Conservation (phyloP, 2,797 vertebrate genomes). For the Momotus momota region DNA sequence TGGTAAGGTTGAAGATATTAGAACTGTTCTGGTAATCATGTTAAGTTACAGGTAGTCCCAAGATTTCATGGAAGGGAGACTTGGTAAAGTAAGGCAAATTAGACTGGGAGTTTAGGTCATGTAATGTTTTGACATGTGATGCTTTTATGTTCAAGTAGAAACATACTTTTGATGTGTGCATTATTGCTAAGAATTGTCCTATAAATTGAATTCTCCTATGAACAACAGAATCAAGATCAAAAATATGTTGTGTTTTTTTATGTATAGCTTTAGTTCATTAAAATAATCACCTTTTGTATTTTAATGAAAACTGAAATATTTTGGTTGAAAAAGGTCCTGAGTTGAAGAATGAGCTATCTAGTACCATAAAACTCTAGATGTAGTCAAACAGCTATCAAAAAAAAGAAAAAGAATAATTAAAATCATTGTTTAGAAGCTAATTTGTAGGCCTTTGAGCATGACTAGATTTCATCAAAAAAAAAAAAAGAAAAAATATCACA, state of each 20-base stretch:
- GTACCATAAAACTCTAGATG: not conserved
- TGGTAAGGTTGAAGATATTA: not conserved
- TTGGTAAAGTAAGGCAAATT: not conserved
- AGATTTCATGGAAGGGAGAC: not conserved
- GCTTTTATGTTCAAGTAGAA: not conserved
- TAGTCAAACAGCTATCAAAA: not conserved
- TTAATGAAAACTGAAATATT: not conserved
- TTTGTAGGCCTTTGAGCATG: not conserved
- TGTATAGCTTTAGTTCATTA: not conserved
- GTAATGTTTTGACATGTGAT: not conserved
- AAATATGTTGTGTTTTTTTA: not conserved
- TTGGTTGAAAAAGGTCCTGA: not conserved
- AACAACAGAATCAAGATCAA: accelerated
- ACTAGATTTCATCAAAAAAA: not conserved
- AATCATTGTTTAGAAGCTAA: not conserved
- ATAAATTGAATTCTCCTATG: not conserved
- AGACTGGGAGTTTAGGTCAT: not conserved
- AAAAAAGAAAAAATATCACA: not conserved
- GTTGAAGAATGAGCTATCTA: not conserved
- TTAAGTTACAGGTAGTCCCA: not conserved
- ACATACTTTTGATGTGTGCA: not conserved
- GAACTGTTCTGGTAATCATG: not conserved
- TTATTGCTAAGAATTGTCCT: not conserved
- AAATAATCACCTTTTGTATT: not conserved
- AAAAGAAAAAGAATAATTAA: no score